Evolutionary conservation across 2,888 invertebrate species (phyloP), one percentile per base, ranked within the genome.

Genomic region (Sesia apiformis): DNA sequence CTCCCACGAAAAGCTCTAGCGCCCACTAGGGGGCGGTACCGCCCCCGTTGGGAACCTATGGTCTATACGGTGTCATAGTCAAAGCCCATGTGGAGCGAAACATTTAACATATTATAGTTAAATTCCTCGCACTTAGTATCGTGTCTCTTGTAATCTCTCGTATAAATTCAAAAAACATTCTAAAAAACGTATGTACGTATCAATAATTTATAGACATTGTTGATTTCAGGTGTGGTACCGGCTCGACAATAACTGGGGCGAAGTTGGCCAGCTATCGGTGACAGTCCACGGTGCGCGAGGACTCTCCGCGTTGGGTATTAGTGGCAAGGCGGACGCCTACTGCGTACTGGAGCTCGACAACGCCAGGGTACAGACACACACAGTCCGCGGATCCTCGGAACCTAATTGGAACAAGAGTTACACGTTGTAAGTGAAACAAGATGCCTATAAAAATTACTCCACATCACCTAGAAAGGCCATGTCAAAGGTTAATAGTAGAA

Each of bases 261-360:
- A 83, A 55, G 85, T 88, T n/a, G 88, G 88, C 1, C 79, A 82
- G 61, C 62, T 88, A 39, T 77, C 81, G 2, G 78, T 89, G 58
- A 85, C 82, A 0, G 79, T 89, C 43, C 77, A 82, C 57, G 79
- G 81, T 0, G 88, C 88, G 0, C 74, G 74, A 38, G 85, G 84
- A 0, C 64, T 89, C 38, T 72, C 72, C 43, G 72, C 84, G 0
- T 69, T 80, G 7, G 76, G 80, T 23, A 70, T 87, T 52, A 76
- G 78, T 53, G 79, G 84, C 6, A 82, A 78, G 53, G 76, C 84
- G 0, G 83, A 84, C 59, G 77, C 86, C 0, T 88, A 84, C 65
- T 88, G 88, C 59, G 76, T 88, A 2, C 64, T 89, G 4, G 85
- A 88, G 58, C 67, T 89, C 7, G 88, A 85, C 66, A 89, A 89